These are phyloP conservation scores for Crocidura indochinensis DNA, from an alignment of 2,797 vertebrate genomes.

Conservation along the genomic window DNA sequence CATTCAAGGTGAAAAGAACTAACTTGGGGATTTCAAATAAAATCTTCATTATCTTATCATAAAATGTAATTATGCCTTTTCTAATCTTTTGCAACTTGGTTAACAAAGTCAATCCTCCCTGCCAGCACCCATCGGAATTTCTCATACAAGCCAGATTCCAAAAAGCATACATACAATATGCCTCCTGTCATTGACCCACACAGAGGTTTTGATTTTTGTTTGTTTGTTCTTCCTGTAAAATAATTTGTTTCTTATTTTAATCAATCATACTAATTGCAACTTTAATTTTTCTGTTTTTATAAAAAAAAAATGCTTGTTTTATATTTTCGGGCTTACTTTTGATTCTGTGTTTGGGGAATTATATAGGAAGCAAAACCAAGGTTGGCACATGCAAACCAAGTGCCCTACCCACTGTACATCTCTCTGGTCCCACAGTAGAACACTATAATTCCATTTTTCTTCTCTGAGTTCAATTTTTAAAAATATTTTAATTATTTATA, in stretches of 20 bases:
- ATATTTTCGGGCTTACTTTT: not conserved
- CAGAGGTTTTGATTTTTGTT: not conserved
- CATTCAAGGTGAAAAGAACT: not conserved
- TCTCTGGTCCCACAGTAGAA: not conserved
- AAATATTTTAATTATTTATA: not conserved
- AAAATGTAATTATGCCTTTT: not conserved
- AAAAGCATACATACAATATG: not conserved
- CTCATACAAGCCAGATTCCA: not conserved
- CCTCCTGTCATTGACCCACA: not conserved
- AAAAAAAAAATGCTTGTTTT: too few relatives aligned
- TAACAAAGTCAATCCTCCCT: not conserved
- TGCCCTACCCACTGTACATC: not conserved
- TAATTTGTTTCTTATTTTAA: conserved; percentile 27
- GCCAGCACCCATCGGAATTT: not conserved
- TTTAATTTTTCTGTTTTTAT: too few relatives aligned
- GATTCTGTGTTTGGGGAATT: too few relatives aligned
- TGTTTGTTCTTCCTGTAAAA: not conserved
- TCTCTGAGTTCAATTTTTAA: conserved; percentile 25
- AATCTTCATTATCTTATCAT: not conserved
- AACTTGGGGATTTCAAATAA: conserved; percentile 29
- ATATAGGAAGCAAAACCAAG: not conserved
- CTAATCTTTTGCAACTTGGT: not conserved
- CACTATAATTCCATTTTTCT: not conserved
- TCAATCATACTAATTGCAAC: not conserved
- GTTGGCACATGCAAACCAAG: too few relatives aligned